A percentile compares a stretch with the other conserved stretches of the same genome.
Conservation (phyloP, 2,797 vertebrate genomes). For the Mareca penelope region DNA sequence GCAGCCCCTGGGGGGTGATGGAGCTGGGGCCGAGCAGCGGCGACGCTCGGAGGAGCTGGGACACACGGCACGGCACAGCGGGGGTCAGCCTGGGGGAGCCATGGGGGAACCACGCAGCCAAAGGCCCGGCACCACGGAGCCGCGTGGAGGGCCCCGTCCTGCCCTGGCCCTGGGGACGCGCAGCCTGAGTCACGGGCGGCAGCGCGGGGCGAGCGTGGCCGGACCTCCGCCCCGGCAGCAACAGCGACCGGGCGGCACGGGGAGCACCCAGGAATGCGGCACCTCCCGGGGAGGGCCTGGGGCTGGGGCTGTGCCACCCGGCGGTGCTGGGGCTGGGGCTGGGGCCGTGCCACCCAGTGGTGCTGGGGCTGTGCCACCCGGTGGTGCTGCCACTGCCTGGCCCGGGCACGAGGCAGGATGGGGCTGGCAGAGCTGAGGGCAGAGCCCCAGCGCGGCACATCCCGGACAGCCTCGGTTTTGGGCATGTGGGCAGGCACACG, state of each 20-base stretch:
- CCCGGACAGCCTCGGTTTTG: not conserved
- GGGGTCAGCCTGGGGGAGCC: no score
- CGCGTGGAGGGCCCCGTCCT: not conserved
- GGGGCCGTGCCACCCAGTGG: no score
- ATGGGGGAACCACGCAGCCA: not conserved
- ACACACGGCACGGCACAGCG: rapidly evolving
- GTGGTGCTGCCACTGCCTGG: not conserved
- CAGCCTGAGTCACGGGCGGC: not conserved
- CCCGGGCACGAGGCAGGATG: not conserved
- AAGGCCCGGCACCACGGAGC: not conserved
- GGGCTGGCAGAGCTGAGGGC: not conserved
- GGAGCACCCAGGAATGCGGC: constrained; percentile 21
- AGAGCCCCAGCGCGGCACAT: rapidly evolving
- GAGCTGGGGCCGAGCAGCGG: not conserved
- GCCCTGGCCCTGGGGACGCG: not conserved
- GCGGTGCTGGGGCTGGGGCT: rapidly evolving
- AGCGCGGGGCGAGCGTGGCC: rapidly evolving
- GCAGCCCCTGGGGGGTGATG: rapidly evolving
- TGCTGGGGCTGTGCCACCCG: no score
- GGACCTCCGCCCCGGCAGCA: not conserved
- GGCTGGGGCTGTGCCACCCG: not conserved
- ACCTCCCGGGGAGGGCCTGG: not conserved
- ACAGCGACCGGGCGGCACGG: not conserved
- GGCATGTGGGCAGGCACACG: not conserved
- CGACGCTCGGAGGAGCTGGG: not conserved